Evolutionary conservation across 2,113 vertebrate species (phyloP), one percentile per base, ranked within the genome.

Genomic region (Talpa occidentalis): DNA sequence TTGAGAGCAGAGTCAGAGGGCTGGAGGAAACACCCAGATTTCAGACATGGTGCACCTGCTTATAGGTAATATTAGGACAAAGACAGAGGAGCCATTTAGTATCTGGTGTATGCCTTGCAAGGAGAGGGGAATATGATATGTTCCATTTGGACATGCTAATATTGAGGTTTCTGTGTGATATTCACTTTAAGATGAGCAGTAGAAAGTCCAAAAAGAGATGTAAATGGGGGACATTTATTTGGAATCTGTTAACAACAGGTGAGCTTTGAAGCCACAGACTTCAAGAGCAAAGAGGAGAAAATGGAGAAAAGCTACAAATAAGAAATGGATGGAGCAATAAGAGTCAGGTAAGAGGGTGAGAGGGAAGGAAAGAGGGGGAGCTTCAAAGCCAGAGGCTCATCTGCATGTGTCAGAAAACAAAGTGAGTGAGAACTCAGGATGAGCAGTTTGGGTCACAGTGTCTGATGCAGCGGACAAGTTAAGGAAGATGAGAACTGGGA

Each of bases 401-500:
- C 5, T 21, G 1, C 24, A 1, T 0, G 2, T 22, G 10, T 21
- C 35, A n/a, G 15, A 17, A 37, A 37, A 52, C n/a, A 78, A 70
- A 26, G 5, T 10, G 2, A 28, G 11, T 72, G 16, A n/a, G 14
- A 24, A 16, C 47, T 26, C 22, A 1, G 6, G 1, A 42, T 73
- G 35, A n/a, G 42, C 0, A 30, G 21, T 3, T 1, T 79, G 5
- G 15, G 4, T 26, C 5, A 11, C 2, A 62, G 17, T 6, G 10
- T 19, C 26, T 15, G 1, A 6, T 3, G 4, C 0, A 6, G 9
- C 9, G 49, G 30, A n/a, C 1, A 28, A 26, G 32, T 21, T 54
- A 72, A 42, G 37, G n/a, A 15, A 37, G 35, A 64, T 3, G 24
- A 80, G 3, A 9, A 26, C 4, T 35, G 15, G 42, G 59, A 80